These are phyloP conservation scores for Epinephelus coioides DNA, from an alignment of 2,797 vertebrate species.

Conservation along the genomic window DNA sequence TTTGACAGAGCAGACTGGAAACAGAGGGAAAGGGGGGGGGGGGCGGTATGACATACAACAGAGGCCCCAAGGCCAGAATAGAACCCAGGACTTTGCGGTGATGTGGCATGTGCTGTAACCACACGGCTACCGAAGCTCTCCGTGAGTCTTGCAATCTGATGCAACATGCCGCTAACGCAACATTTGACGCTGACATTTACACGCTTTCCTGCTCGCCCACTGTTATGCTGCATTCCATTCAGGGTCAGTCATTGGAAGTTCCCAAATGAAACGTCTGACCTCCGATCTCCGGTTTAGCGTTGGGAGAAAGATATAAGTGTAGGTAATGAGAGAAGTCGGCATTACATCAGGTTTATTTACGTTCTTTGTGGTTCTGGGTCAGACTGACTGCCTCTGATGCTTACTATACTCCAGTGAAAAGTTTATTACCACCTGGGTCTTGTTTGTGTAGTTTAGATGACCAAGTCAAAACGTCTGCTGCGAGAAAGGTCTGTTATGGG, in stretches of 20 bases:
- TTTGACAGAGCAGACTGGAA: too few relatives aligned
- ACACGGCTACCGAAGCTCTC: too few relatives aligned
- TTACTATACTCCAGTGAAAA: background rate
- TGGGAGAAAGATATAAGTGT: background rate
- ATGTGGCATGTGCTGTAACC: too few relatives aligned
- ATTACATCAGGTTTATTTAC: slow-evolving; percentile 15
- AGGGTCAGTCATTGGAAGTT: slow-evolving; percentile 9
- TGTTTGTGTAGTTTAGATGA: background rate
- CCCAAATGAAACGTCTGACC: slow-evolving; percentile 15
- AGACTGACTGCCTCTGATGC: background rate
- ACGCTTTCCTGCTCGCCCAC: background rate
- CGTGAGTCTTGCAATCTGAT: slow-evolving; percentile 29
- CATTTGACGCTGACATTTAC: slow-evolving; percentile 18
- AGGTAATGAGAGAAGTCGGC: slow-evolving; percentile 12
- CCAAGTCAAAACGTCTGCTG: background rate
- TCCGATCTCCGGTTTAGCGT: slow-evolving; percentile 22
- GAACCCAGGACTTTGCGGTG: too few relatives aligned
- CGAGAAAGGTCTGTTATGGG: background rate
- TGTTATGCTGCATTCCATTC: slow-evolving; percentile 32
- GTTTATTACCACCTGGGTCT: background rate
- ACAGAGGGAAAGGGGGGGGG: too few relatives aligned
- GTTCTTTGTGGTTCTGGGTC: slow-evolving; percentile 12
- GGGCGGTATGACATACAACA: too few relatives aligned
- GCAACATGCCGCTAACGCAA: background rate
- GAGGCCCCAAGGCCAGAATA: too few relatives aligned